Evolutionary conservation across 2,113 vertebrate genomes (phyloP), one percentile per base, ranked within the genome.

Genomic region (Arothron firmamentum): DNA sequence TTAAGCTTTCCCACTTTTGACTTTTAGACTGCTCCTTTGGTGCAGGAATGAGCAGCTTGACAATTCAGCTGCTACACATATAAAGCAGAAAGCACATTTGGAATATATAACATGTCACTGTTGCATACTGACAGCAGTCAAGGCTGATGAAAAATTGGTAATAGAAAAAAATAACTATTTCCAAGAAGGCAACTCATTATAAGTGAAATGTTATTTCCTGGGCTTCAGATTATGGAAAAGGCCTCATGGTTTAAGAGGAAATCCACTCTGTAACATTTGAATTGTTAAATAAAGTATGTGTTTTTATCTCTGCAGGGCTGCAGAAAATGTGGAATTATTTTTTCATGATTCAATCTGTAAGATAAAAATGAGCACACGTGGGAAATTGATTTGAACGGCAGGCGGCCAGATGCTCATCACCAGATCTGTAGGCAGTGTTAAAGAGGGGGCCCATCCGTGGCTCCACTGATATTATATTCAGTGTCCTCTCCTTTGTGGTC

Each of bases 331-430:
- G 21, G 38, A 67, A 85, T 87, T 56, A 81, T 81, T 83, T 85
- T 85, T 81, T 85, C 78, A 87, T 87, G 82, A 81, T 52, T 85
- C 76, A 80, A 83, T 83, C 76, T 78, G 74, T 74, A 74, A 62
- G 67, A 81, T 78, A 74, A 83, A 85, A 87, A 81, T 77, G 72
- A 75, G 79, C 73, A 80, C 67, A 77, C 77, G 80, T 77, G 79
- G 78, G 62, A 62, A 83, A 80, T 80, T 87, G 82, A 85, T 87
- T 85, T 79, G 70, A 70, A 68, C 67, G 19, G 74, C 56, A 1
- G 60, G 67, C 67, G 54, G 67, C 76, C 77, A 76, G 78, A 78
- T 81, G 65, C 74, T 75, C 72, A 74, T 78, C 77, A 74, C 60
- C 17, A 46, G 65, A 62, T 70, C 68, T 69, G 74, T 59, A 65